Evolutionary conservation across 2,797 vertebrate species (phyloP), one percentile per base, ranked within the genome.

Genomic region (Onychomys leucogaster): DNA sequence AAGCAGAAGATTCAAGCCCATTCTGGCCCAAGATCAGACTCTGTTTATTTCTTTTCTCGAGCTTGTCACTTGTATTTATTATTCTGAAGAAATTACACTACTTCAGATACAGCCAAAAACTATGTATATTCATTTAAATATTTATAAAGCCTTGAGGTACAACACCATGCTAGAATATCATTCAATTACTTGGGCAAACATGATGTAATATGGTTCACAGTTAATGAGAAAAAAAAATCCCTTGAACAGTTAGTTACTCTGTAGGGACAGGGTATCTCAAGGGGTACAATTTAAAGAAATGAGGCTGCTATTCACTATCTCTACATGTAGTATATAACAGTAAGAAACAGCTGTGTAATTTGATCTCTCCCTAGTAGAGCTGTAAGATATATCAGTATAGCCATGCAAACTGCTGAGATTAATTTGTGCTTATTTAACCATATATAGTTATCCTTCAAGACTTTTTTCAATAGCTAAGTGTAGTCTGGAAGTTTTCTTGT

Each of bases 361-460:
- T 96, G 94, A 96, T 80, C 63, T 77, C 97, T 84, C 78, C 86
- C 90, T 73, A 96, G 78, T 75, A 49, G 73, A 93, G 13, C 57
- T 94, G 52, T 43, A 91, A 84, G 34, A 97, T 96, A 89, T 92
- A 96, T 96, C 88, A 96, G 92, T 93, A 76, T 12, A 92, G 87
- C 91, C 94, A 92, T 96, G 89, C 69, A 98, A 97, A 97, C 89
- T 95, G 81, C 90, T 97, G 97, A 69, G 96, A 93, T 96, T 96
- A 98, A 97, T 97, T 98, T 97, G 37, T 89, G 92, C 87, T 96
- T 98, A 93, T 98, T 98, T 97, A 98, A 98, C 95, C 98, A 94
- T 85, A 93, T 63, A 80, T 86, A 96, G 76, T 67, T 96, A 97
- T 97, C 95, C 89, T 97, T 61, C 85, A 93, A 96, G 95, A 95